A percentile compares a stretch with the other conserved stretches of the same genome.
Conservation (phyloP, 2,797 vertebrate species). For the Cryptoprocta ferox region DNA sequence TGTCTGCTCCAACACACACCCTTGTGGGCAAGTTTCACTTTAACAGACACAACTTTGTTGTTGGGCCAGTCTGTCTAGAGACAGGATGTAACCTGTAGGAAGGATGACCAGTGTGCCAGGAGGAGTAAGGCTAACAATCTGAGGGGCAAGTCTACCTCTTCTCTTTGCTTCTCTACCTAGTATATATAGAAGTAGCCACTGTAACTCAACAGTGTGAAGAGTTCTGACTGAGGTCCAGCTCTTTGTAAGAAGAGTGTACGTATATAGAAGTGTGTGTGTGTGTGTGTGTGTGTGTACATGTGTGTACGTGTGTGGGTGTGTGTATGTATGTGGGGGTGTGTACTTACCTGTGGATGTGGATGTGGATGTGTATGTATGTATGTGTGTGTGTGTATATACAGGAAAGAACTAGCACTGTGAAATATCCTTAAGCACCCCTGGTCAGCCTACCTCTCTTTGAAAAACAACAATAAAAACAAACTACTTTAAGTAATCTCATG, state of each 20-base stretch:
- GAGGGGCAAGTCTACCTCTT: neutral
- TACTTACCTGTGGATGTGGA: neutral
- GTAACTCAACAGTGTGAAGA: neutral
- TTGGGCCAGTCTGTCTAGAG: slow-evolving; percentile 49
- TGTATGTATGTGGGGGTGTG: neutral
- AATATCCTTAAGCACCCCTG: slow-evolving; percentile 1
- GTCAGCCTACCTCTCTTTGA: slow-evolving; percentile 48
- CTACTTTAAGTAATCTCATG: slow-evolving; percentile 54
- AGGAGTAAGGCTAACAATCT: neutral
- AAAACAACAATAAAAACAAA: slow-evolving; percentile 65
- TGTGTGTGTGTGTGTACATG: neutral
- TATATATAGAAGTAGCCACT: neutral
- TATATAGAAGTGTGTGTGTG: neutral
- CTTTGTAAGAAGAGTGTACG: neutral
- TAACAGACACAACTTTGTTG: slow-evolving; percentile 33
- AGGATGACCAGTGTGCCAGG: neutral
- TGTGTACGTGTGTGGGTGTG: neutral
- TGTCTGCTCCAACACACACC: neutral
- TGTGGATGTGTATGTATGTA: neutral
- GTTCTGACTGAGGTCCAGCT: neutral
- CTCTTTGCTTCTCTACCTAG: neutral
- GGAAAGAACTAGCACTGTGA: slow-evolving; percentile 74
- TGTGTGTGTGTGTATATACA: neutral
- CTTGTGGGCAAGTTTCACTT: slow-evolving; percentile 26
- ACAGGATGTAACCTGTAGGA: slow-evolving; percentile 70